phyloP scores from a whole-genome alignment of 2,797 vertebrate species.

The Morelia viridis region DNA sequence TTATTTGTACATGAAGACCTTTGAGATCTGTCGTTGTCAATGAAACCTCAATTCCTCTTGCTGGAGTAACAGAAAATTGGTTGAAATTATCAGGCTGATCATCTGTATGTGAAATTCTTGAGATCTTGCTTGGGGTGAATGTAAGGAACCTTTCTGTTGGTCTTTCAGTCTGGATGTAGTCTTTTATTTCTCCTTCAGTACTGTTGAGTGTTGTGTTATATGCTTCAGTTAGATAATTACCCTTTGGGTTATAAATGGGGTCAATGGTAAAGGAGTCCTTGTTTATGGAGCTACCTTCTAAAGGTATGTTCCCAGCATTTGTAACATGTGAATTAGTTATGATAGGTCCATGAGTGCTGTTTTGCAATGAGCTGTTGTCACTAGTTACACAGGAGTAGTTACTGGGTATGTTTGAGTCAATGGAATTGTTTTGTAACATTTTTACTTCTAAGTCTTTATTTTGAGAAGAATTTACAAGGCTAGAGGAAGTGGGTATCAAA shows the following conservation, averaged over 20 bases:
- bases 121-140: slow-evolving; percentile 37
- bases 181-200: slow-evolving; percentile 52
- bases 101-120: slow-evolving; percentile 23
- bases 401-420: slow-evolving; percentile 38
- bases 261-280: slow-evolving; percentile 60
- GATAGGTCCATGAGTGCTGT: slow-evolving; percentile 37
- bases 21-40: slow-evolving; percentile 40
- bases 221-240: slow-evolving; percentile 78
- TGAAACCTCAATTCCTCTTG: slow-evolving; percentile 29
- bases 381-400: slow-evolving; percentile 32
- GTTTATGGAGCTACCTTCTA: slow-evolving; percentile 66
- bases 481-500: neutral
- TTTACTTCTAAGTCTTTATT: slow-evolving; percentile 42
- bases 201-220: slow-evolving; percentile 63
- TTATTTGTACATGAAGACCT: slow-evolving; percentile 43
- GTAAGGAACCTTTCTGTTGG: slow-evolving; percentile 48
- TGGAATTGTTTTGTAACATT: slow-evolving; percentile 54
- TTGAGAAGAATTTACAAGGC: slow-evolving; percentile 29
- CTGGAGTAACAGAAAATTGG: slow-evolving; percentile 18
- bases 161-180: slow-evolving; percentile 60
- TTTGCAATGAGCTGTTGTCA: slow-evolving; percentile 53
- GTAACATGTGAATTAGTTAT: slow-evolving; percentile 25
- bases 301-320: slow-evolving; percentile 24
- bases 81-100: slow-evolving; percentile 21
- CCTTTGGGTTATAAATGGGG: slow-evolving; percentile 68